Evolutionary conservation across 2,113 vertebrate species (phyloP), one percentile per base, ranked within the genome.

Genomic region (Ageneiosus marmoratus): DNA sequence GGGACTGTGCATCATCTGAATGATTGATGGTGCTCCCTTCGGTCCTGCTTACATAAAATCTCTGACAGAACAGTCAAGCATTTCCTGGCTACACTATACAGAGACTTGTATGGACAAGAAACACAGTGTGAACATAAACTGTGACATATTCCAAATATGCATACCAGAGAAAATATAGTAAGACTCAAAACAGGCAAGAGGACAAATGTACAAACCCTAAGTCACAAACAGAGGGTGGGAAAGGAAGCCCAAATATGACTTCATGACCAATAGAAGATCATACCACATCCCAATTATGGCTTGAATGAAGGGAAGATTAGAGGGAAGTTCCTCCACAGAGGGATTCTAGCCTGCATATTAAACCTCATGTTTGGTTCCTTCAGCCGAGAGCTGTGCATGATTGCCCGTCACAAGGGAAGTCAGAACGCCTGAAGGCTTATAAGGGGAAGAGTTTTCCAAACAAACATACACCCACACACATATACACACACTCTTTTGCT

Each of bases 321-420:
- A 76, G 37, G 83, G 70, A 56, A 75, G 44, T 60, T 65, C 89
- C 89, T 86, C 77, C 63, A 80, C 83, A 89, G 90, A 89, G 51
- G 83, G 62, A 81, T 9, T 29, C n/a, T 67, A 65, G 89, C 89
- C 87, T 75, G 15, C 32, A 58, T 88, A 53, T 83, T 83, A 89
- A 86, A 73, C 63, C 50, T 89, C 86, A 89, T 84, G 87, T 89
- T 84, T 72, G 75, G 90, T 86, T 88, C 80, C 79, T 88, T 79
- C 86, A 85, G 84, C 24, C 56, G 89, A 89, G 88, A 89, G 62
- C 80, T 87, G 74, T 84, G 82, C 89, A 87, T 91, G 91, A 93
- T 92, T 91, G 91, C 77, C 76, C 50, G 80, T 87, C 85, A 27
- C 88, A 27, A 74, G 83, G 82, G 87, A 88, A 87, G 86, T 88